These are phyloP conservation scores for Morpho deidamia DNA, from an alignment of 2,888 invertebrate species.

Conservation along the genomic window DNA sequence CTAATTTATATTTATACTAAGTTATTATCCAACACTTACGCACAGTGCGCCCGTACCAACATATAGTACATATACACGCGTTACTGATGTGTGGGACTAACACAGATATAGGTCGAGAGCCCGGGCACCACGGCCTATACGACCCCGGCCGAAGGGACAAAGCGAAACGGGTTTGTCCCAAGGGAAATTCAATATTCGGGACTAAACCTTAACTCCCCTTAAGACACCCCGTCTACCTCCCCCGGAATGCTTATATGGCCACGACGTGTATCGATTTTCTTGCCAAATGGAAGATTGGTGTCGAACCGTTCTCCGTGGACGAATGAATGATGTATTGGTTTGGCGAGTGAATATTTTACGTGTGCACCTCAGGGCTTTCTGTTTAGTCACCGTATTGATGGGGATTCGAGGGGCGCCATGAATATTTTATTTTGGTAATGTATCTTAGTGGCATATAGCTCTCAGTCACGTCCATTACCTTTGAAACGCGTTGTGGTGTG, in stretches of 20 bases:
- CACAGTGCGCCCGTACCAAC: slow-evolving; percentile 42
- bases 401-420: slow-evolving; percentile 63
- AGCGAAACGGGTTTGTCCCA: slow-evolving; percentile 79
- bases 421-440: slow-evolving; percentile 73
- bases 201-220: slow-evolving; percentile 79
- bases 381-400: slow-evolving; percentile 67
- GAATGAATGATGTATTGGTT: slow-evolving; percentile 76
- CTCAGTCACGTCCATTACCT: slow-evolving; percentile 15
- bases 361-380: slow-evolving; percentile 54
- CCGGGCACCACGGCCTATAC: slow-evolving; percentile 75
- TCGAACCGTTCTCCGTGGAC: slow-evolving; percentile 73
- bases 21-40: slow-evolving; percentile 76
- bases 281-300: slow-evolving; percentile 79
- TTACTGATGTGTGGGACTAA: slow-evolving; percentile 15
- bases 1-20: too few species aligned
- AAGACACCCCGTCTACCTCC: slow-evolving; percentile 74
- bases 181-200: slow-evolving; percentile 80
- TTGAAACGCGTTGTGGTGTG: slow-evolving; percentile 3
- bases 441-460: slow-evolving; percentile 42
- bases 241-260: slow-evolving; percentile 79
- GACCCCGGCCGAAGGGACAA: slow-evolving; percentile 76
- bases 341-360: slow-evolving; percentile 70
- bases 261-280: slow-evolving; percentile 78
- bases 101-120: slow-evolving; percentile 38
- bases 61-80: slow-evolving; percentile 16